Evolutionary conservation across 2,113 vertebrate genomes (phyloP).

Genomic region (Mus pahari): DNA sequence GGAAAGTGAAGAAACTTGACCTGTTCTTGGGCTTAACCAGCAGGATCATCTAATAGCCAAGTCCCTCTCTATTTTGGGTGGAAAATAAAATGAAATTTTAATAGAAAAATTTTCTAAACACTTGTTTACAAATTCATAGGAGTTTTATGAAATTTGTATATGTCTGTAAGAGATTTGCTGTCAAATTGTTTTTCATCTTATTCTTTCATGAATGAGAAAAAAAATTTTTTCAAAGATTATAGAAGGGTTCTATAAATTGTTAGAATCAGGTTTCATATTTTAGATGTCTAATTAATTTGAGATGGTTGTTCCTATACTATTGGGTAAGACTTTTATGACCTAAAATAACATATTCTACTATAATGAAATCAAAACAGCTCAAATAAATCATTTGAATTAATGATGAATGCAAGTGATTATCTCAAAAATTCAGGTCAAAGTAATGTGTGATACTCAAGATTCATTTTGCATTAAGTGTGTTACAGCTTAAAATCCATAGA

Average conservation of each 20-base stretch:
- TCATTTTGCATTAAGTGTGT: constrained; percentile 8
- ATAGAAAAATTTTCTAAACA: background rate
- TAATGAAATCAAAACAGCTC: background rate
- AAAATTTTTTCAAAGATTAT: background rate
- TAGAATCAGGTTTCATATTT: background rate
- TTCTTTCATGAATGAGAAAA: background rate
- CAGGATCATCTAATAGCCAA: background rate
- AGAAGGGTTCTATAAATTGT: background rate
- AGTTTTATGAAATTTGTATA: background rate
- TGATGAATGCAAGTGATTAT: background rate
- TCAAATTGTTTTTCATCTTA: background rate
- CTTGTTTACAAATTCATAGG: background rate
- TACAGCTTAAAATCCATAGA: background rate
- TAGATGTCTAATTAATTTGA: background rate
- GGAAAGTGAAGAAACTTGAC: background rate
- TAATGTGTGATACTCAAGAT: background rate
- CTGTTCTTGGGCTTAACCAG: background rate
- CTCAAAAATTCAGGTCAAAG: background rate
- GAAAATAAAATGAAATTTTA: background rate
- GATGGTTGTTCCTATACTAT: background rate
- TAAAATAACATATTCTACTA: background rate
- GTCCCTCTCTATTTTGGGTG: background rate
- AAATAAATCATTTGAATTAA: background rate
- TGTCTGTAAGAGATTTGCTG: background rate
- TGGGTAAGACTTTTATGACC: background rate